Evolutionary conservation across 2,113 vertebrate species (phyloP).

Genomic region (Mus spicilegus): DNA sequence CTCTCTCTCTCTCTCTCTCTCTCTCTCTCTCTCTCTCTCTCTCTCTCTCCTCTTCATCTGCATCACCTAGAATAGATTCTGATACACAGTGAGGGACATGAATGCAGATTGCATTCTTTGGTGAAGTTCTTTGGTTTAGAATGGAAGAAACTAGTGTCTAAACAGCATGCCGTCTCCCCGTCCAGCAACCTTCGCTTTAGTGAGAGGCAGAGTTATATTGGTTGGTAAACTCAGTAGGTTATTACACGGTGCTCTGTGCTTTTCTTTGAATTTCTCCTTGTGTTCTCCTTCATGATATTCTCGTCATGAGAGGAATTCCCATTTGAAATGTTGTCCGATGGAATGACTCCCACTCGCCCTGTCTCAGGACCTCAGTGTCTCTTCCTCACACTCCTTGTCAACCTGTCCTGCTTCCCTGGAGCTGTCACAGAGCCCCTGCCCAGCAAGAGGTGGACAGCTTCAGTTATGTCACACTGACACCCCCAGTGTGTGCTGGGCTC

Average conservation of each 20-base stretch:
- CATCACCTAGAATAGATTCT: background rate
- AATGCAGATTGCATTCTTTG: background rate
- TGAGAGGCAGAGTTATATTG: background rate
- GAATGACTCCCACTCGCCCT: background rate
- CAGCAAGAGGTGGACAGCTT: background rate
- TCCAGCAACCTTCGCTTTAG: background rate
- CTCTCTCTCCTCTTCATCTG: background rate
- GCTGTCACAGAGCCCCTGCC: background rate
- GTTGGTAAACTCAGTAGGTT: background rate
- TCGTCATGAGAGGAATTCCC: background rate
- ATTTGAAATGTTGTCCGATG: background rate
- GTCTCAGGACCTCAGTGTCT: background rate
- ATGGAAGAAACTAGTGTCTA: background rate
- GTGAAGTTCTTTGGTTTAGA: slow-evolving; percentile 14
- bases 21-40: background rate
- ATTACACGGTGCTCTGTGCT: slow-evolving; percentile 42
- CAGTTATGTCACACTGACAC: background rate
- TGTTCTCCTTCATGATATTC: slow-evolving; percentile 17
- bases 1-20: no score
- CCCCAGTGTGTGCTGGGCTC: background rate
- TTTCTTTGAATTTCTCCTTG: slow-evolving; percentile 60
- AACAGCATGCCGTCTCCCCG: background rate
- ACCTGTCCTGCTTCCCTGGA: background rate
- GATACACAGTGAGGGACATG: background rate
- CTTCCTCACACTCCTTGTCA: background rate